A percentile compares a stretch with the other conserved stretches of the same genome.
These are phyloP conservation scores for Uloborus plumipes DNA, from an alignment of 2,888 invertebrate species.

Conservation along the genomic window DNA sequence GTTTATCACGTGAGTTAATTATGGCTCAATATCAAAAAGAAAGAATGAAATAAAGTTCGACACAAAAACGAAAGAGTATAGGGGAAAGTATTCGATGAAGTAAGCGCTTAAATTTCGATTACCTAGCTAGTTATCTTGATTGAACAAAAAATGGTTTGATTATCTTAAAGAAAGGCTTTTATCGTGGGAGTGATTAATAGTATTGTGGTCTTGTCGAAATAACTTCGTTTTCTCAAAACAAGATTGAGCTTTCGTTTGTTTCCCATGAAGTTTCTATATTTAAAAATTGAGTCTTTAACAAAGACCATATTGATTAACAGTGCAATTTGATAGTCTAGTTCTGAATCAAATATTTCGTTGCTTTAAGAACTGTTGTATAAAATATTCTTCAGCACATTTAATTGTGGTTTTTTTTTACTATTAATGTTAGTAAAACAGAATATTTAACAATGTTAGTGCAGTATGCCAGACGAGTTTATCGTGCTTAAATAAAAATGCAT, in stretches of 20 bases:
- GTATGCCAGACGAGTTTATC: too few relatives aligned
- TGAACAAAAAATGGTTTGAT: constrained; percentile 34
- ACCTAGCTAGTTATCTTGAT: constrained; percentile 34
- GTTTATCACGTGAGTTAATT: constrained; percentile 33
- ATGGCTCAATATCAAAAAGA: constrained; percentile 18
- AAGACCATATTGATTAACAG: too few relatives aligned
- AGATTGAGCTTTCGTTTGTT: constrained; percentile 1
- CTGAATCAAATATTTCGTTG: too few relatives aligned
- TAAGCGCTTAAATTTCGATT: constrained; percentile 35
- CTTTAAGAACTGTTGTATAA: too few relatives aligned
- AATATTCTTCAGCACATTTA: too few relatives aligned
- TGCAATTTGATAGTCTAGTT: too few relatives aligned
- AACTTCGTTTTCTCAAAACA: neutral
- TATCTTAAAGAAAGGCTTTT: constrained; percentile 42
- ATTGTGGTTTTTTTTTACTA: too few relatives aligned
- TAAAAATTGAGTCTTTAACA: too few relatives aligned
- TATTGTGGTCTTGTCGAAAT: neutral
- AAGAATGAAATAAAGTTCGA: constrained; percentile 9
- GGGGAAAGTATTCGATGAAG: constrained; percentile 13
- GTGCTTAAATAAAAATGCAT: too few relatives aligned
- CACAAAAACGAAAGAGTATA: neutral
- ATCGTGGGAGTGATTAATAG: constrained; percentile 35
- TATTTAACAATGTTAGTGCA: too few relatives aligned
- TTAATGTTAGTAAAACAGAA: too few relatives aligned
- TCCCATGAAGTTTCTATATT: too few relatives aligned